These are phyloP conservation scores for Chironomus tentans DNA, from an alignment of 2,888 invertebrate genomes.

Conservation along the genomic window DNA sequence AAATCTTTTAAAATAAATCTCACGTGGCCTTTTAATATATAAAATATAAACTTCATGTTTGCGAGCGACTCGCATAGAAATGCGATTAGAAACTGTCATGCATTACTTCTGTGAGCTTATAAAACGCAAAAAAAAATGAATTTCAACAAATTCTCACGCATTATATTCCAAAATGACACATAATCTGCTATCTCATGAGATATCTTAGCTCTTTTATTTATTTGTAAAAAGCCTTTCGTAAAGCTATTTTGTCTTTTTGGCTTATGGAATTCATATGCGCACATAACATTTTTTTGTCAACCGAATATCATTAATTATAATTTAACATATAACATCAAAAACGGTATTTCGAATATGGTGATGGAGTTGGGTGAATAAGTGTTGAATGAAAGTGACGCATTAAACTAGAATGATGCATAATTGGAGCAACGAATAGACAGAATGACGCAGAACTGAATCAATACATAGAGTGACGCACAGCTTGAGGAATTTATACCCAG, in stretches of 20 bases:
- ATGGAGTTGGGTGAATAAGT: too few species aligned
- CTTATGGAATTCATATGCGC: background rate
- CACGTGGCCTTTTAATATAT: background rate
- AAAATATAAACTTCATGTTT: background rate
- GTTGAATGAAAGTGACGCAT: too few species aligned
- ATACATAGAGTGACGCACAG: too few species aligned
- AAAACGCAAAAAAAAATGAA: background rate
- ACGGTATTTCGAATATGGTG: background rate
- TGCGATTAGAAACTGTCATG: background rate
- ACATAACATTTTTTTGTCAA: background rate
- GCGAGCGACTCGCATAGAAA: background rate
- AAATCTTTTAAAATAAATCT: background rate
- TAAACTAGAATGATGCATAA: too few species aligned
- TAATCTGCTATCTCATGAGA: background rate
- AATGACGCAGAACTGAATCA: too few species aligned
- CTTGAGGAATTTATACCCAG: too few species aligned
- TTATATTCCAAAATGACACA: background rate
- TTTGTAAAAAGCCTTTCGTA: background rate
- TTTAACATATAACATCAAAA: background rate
- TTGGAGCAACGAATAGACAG: too few species aligned
- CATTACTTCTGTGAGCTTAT: background rate
- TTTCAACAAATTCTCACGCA: constrained; percentile 13
- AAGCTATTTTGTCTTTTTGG: background rate
- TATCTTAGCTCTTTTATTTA: background rate
- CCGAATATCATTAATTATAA: constrained; percentile 8